Evolutionary conservation across 2,888 invertebrate genomes (phyloP).

Genomic region (Metacarcinus magister): DNA sequence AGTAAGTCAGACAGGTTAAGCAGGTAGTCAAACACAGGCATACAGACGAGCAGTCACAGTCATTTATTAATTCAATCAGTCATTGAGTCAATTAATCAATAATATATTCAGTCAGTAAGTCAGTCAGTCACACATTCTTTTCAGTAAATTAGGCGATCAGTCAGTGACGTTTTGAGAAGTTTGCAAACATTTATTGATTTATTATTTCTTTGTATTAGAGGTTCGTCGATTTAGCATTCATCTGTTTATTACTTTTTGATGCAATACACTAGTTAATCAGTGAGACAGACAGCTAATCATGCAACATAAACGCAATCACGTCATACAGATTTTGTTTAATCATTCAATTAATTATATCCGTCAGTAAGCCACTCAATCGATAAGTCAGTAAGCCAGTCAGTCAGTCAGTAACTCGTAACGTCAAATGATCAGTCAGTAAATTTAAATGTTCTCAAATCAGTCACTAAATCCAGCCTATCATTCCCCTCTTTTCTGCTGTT

Average conservation of each 20-base stretch:
- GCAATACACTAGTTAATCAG: not conserved
- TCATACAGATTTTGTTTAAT: not conserved
- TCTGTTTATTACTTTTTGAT: not conserved
- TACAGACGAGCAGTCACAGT: not conserved
- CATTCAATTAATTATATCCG: not conserved
- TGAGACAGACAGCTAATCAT: not conserved
- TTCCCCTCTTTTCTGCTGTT: not conserved
- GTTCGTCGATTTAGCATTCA: not conserved
- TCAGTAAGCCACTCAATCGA: not conserved
- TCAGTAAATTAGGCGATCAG: not conserved
- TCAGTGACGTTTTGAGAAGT: no score
- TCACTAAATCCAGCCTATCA: not conserved
- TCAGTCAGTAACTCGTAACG: not conserved
- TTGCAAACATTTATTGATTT: not conserved
- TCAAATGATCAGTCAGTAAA: not conserved
- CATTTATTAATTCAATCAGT: not conserved
- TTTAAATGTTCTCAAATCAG: not conserved
- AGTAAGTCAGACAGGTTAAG: not conserved
- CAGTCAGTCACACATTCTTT: not conserved
- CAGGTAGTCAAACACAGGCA: not conserved
- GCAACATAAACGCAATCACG: not conserved
- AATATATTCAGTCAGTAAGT: not conserved
- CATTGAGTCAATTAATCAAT: not conserved
- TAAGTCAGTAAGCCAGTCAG: not conserved
- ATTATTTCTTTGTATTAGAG: not conserved